Evolutionary conservation across 2,888 invertebrate species (phyloP).

Genomic region (Limnephilus auricula): DNA sequence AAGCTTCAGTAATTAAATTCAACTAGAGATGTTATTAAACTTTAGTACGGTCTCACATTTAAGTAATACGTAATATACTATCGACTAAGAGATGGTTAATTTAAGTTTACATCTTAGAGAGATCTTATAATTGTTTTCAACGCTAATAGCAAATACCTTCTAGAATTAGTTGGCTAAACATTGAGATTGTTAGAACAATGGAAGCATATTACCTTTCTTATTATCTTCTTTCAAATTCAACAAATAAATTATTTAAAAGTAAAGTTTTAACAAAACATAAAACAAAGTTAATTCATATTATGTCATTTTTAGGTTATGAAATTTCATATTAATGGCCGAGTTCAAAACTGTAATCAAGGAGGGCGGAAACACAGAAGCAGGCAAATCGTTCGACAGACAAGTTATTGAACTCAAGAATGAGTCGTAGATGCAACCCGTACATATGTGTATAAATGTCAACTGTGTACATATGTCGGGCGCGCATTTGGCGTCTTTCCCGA

Average conservation of each 20-base stretch:
- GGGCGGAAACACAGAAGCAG: too few species aligned
- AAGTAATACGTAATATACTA: background rate
- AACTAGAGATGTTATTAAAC: background rate
- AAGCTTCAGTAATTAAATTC: background rate
- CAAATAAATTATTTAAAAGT: background rate
- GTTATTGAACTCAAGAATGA: too few species aligned
- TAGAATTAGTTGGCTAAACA: conserved; percentile 40
- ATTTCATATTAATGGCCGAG: background rate
- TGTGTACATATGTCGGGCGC: too few species aligned
- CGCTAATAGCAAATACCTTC: background rate
- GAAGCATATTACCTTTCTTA: conserved; percentile 27
- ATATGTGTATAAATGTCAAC: too few species aligned
- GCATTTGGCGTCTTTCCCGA: too few species aligned
- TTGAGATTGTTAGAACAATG: conserved; percentile 30
- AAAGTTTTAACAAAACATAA: background rate
- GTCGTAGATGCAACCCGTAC: too few species aligned
- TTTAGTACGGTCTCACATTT: background rate
- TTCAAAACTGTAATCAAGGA: background rate
- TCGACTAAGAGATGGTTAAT: background rate
- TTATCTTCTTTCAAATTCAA: background rate
- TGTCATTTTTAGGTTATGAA: background rate
- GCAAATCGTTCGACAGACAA: too few species aligned
- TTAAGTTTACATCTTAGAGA: background rate
- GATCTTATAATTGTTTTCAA: background rate
- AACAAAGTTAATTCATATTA: background rate